These are phyloP conservation scores for Psophia crepitans DNA, from an alignment of 2,113 vertebrate genomes.

Conservation along the genomic window DNA sequence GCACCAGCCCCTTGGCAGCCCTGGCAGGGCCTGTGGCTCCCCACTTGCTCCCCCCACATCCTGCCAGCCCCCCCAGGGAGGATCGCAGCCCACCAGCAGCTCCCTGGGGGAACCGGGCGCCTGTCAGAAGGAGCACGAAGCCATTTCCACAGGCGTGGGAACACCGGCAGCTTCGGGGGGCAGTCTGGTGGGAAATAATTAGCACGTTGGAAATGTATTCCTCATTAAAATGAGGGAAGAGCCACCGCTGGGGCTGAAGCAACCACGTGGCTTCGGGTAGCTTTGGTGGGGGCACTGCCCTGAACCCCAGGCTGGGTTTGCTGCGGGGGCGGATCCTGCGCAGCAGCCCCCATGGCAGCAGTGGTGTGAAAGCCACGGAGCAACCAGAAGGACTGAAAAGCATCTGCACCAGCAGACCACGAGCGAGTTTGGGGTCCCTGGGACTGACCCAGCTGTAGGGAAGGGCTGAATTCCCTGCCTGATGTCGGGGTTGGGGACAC, in stretches of 20 bases:
- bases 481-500: too few relatives aligned
- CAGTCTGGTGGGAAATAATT: neutral
- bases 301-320: neutral
- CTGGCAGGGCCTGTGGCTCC: neutral
- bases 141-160: neutral
- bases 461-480: neutral
- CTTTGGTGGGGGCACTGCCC: neutral
- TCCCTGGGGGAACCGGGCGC: neutral
- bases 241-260: neutral
- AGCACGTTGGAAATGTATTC: neutral
- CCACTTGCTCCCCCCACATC: too few relatives aligned
- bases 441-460: too few relatives aligned
- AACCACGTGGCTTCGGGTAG: accelerated
- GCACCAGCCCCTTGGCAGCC: neutral
- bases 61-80: accelerated
- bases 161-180: neutral
- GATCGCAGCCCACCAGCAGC: neutral
- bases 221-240: neutral
- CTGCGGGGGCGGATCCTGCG: too few relatives aligned
- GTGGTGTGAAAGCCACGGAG: accelerated
- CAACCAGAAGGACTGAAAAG: neutral
- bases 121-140: neutral
- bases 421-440: neutral
- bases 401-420: neutral
- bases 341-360: neutral